Percentiles rank a stretch among this genome's conserved stretches.
phyloP scores from a whole-genome alignment of 2,113 vertebrate genomes.

The Gnathonemus longibarbis region DNA sequence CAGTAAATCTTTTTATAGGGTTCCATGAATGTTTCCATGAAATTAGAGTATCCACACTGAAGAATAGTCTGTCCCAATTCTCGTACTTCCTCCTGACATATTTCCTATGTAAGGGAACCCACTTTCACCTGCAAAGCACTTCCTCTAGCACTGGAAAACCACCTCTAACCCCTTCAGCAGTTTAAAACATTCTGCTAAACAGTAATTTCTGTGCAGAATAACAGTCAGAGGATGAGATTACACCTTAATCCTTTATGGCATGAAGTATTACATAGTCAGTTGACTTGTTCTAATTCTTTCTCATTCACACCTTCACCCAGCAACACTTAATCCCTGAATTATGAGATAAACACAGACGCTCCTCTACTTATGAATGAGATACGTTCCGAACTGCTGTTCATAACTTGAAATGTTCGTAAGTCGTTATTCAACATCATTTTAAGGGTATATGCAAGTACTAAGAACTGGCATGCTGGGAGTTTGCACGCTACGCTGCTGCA shows the following conservation, averaged over 20 bases:
- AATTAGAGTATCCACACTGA: background rate
- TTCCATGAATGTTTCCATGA: background rate
- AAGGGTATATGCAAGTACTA: too few species aligned
- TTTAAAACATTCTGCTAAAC: background rate
- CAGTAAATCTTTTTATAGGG: background rate
- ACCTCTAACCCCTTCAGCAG: background rate
- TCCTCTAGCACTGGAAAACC: background rate
- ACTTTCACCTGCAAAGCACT: background rate
- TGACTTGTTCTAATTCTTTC: background rate
- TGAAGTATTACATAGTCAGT: background rate
- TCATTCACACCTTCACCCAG: background rate
- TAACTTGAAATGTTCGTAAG: too few species aligned
- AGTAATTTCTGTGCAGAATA: background rate
- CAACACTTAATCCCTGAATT: background rate
- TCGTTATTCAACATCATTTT: too few species aligned
- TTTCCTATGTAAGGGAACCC: background rate
- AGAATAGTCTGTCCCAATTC: background rate
- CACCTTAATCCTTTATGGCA: background rate
- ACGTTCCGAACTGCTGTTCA: too few species aligned
- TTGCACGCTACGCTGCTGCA: fast-evolving
- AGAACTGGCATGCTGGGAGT: too few species aligned
- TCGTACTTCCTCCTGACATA: background rate
- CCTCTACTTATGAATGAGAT: too few species aligned
- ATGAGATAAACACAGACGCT: background rate
- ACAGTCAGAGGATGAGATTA: background rate